Evolutionary conservation across 2,888 invertebrate species (phyloP).

Genomic region (Hirtodrosophila cameraria): DNA sequence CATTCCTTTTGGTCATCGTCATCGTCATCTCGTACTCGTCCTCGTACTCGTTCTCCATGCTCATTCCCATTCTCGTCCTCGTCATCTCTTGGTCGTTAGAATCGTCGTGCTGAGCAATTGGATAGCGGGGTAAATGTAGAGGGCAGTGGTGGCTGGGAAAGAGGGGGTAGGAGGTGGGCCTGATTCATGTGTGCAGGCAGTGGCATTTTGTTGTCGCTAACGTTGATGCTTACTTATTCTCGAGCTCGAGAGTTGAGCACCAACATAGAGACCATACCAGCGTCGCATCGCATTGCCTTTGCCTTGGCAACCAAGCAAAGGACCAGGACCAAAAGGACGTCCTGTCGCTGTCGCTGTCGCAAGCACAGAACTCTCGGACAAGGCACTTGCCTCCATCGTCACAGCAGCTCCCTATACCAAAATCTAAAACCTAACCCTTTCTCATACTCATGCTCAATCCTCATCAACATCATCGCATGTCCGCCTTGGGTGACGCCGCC

Average conservation of each 20-base stretch:
- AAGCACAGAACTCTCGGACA: slow-evolving; percentile 34
- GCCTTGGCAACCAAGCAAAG: slow-evolving; percentile 44
- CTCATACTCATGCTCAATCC: slow-evolving; percentile 10
- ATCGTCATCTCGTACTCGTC: slow-evolving; percentile 44
- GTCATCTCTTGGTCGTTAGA: slow-evolving; percentile 73
- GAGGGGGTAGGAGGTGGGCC: slow-evolving; percentile 7
- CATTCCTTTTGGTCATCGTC: slow-evolving; percentile 78
- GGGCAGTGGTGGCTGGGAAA: too few relatives aligned
- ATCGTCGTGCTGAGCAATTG: slow-evolving; percentile 47
- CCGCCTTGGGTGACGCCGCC: slow-evolving; percentile 75
- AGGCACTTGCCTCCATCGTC: slow-evolving; percentile 30
- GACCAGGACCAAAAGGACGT: slow-evolving; percentile 42
- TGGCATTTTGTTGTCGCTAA: slow-evolving; percentile 65
- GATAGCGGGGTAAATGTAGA: too few relatives aligned
- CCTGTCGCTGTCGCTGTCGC: slow-evolving; percentile 40
- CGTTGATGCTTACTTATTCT: slow-evolving; percentile 75
- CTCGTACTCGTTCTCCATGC: slow-evolving; percentile 40
- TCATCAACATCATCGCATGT: slow-evolving; percentile 46
- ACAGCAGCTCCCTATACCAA: slow-evolving; percentile 46
- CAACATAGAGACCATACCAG: slow-evolving; percentile 45
- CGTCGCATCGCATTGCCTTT: slow-evolving; percentile 39
- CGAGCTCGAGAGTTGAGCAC: slow-evolving; percentile 47
- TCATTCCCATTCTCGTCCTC: slow-evolving; percentile 39
- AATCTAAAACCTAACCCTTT: slow-evolving; percentile 48
- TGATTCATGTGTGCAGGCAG: slow-evolving; percentile 59